Evolutionary conservation across 37 sponge, comb jelly and placozoan species (phyloP), one percentile per base, ranked within the genome.

Genomic region (Theonella swinhoei): DNA sequence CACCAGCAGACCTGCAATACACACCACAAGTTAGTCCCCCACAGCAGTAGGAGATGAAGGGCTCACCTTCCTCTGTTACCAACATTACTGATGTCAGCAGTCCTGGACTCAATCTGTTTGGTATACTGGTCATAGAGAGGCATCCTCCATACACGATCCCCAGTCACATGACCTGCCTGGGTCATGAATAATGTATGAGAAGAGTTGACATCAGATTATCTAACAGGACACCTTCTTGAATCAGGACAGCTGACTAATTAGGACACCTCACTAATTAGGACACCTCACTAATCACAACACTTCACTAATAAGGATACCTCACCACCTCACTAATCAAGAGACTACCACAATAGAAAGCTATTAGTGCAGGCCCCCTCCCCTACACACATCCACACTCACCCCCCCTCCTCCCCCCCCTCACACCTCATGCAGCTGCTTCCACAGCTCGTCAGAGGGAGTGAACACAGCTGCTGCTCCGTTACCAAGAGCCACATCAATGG

Each of bases 81-180:
- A 40, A 86, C 61, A 64, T 96, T 96, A 58, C 83, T 94, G 77
- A 96, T 83, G 75, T 96, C 97, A 72, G 97, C 97, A 20, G 91
- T 25, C 4, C 58, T 72, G 0, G 92, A 88, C 42, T 96, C 80
- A 4, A 96, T 94, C 72, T 91, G 91, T 54, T 96, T 89, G 22
- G 72, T 29, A 80, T 96, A 96, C 64, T 80, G 87, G 14, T 74
- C 26, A 41, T 88, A 96, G 35, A 96, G 88, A 35, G 97, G 97
- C 97, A 96, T 96, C 68, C 92, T 86, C 97, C 97, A 96, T 20
- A 96, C 34, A 41, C 94, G 64, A 63, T 96, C 97, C 24, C 97
- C 97, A 14, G 83, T 81, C 31, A 67, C 61, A 17, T 84, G 76
- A 75, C 93, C 86, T 67, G 89, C 88, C 90, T 90, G 39, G 19